Conservation (phyloP, 2,113 vertebrate genomes). For the Xenus cinereus region DNA sequence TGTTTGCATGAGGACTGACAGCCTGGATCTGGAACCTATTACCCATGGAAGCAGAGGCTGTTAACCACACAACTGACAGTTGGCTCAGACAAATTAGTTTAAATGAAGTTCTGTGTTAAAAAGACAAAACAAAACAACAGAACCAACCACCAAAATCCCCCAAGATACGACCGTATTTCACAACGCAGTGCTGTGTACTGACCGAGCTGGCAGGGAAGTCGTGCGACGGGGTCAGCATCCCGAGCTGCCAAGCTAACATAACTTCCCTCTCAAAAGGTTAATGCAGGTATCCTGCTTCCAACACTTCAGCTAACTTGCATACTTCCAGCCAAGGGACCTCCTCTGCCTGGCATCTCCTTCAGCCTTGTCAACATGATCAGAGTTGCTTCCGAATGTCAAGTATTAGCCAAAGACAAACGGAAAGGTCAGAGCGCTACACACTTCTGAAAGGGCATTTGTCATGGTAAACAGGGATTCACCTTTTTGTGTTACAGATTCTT, state of each 20-base stretch:
- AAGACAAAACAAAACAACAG: background rate
- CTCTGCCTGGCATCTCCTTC: background rate
- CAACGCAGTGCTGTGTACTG: background rate
- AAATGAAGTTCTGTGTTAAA: background rate
- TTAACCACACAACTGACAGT: constrained; percentile 44
- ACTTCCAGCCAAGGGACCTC: background rate
- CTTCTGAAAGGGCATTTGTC: background rate
- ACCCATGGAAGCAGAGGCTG: constrained; percentile 27
- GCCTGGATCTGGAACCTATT: constrained; percentile 54
- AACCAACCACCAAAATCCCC: background rate
- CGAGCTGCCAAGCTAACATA: fast-evolving
- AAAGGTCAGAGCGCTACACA: background rate
- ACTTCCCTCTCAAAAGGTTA: background rate
- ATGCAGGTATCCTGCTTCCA: background rate
- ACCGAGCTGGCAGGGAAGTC: background rate
- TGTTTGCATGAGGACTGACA: constrained; percentile 4
- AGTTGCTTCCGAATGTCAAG: background rate
- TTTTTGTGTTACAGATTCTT: background rate
- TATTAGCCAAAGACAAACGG: background rate
- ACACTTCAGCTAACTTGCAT: background rate
- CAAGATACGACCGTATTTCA: background rate
- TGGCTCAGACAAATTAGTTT: background rate
- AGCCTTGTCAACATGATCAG: background rate
- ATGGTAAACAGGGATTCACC: background rate
- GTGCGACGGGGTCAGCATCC: fast-evolving